Evolutionary conservation across 1,140 invertebrate genomes (phyloP).

Genomic region (Chrysopa pallens): DNA sequence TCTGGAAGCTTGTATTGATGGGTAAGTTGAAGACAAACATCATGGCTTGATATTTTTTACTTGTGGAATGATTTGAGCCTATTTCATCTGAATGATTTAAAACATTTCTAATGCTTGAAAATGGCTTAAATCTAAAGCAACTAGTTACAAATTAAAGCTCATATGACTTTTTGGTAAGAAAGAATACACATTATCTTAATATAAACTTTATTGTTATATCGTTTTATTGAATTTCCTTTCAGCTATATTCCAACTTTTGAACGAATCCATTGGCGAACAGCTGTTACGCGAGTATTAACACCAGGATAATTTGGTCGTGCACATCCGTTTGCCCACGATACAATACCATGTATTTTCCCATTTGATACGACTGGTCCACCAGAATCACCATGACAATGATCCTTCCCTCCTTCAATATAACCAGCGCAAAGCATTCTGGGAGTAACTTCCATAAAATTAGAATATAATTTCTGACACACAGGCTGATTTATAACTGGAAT

Average conservation of each 20-base stretch:
- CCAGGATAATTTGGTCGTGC: conserved; percentile 34
- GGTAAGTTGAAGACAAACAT: no score
- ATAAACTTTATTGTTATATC: no score
- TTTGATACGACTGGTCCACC: conserved; percentile 32
- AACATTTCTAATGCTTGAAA: no score
- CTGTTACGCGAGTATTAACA: conserved; percentile 37
- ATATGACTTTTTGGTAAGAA: no score
- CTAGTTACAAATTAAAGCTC: no score
- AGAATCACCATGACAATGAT: conserved; percentile 32
- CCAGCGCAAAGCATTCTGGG: conserved; percentile 41
- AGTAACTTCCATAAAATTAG: conserved; percentile 18
- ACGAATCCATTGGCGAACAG: conserved; percentile 24
- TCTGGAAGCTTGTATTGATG: no score
- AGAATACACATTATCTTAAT: no score
- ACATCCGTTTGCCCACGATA: conserved; percentile 42
- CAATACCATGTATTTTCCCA: conserved; percentile 30
- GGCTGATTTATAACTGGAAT: no score
- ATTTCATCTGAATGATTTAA: no score
- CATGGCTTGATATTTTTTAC: no score
- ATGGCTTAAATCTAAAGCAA: no score
- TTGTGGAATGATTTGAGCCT: no score
- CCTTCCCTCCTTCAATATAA: conserved; percentile 29
- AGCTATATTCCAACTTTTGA: conserved; percentile 1
- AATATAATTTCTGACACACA: background rate
- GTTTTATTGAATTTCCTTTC: background rate